Evolutionary conservation across 1,140 invertebrate species (phyloP).

Genomic region (Drosophila triauraria): DNA sequence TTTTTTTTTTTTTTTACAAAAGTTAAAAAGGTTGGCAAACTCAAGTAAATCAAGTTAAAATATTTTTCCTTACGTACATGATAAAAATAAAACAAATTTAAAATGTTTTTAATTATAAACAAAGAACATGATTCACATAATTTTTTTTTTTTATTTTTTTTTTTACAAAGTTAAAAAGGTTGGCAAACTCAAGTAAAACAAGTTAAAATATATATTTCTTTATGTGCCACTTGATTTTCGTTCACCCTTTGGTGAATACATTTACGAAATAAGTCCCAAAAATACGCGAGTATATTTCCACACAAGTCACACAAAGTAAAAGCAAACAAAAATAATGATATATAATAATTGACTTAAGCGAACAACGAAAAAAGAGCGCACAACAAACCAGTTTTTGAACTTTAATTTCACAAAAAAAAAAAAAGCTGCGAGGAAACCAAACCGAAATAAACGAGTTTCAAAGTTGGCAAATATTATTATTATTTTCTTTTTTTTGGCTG

Average conservation of each 20-base stretch:
- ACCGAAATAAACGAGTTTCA: conserved; percentile 39
- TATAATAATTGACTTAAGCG: conserved; percentile 28
- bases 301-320: conserved; percentile 7
- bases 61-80: neutral
- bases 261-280: neutral
- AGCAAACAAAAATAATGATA: conserved; percentile 32
- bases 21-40: neutral
- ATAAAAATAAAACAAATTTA: too few species aligned
- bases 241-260: neutral
- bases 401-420: conserved; percentile 29
- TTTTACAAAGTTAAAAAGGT: neutral
- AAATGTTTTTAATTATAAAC: neutral
- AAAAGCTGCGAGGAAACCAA: conserved; percentile 6
- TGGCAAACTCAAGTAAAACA: neutral
- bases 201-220: neutral
- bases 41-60: too few species aligned
- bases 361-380: conserved; percentile 17
- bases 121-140: neutral
- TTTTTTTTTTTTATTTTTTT: neutral
- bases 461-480: conserved; percentile 21
- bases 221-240: neutral
- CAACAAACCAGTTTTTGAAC: conserved; percentile 30
- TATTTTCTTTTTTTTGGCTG: conserved; percentile 4
- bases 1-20: neutral
- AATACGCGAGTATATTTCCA: conserved; percentile 9